phyloP scores from a whole-genome alignment of 2,113 vertebrate genomes.

The Zapus hudsonius region DNA sequence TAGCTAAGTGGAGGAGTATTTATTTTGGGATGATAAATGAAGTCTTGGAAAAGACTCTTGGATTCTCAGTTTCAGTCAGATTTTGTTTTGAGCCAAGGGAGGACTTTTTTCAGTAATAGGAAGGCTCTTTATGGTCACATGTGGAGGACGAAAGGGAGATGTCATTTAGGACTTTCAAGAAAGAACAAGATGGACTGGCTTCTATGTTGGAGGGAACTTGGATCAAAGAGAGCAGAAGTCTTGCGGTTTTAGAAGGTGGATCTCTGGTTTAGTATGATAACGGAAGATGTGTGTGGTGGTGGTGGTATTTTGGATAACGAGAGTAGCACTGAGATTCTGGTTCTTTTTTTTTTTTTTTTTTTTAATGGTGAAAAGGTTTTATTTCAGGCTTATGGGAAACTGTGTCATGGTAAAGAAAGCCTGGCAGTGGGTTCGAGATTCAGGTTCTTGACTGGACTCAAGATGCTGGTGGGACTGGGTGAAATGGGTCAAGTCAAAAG shows the following conservation, averaged over 20 bases:
- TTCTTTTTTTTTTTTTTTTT: too few relatives aligned
- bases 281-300: background rate
- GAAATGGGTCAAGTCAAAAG: background rate
- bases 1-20: too few relatives aligned
- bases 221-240: background rate
- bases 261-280: conserved; percentile 29
- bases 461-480: background rate
- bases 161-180: background rate
- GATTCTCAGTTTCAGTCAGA: background rate
- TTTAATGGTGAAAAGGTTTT: too few relatives aligned
- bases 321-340: conserved; percentile 2
- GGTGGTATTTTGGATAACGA: background rate
- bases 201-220: background rate
- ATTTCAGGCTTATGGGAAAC: too few relatives aligned
- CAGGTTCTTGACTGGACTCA: too few relatives aligned
- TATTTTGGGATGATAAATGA: conserved; percentile 16
- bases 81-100: background rate
- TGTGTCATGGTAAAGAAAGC: too few relatives aligned
- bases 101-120: background rate
- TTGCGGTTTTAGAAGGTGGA: background rate
- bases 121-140: background rate
- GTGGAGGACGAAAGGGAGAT: background rate
- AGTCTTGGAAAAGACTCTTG: conserved; percentile 20
- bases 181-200: background rate
- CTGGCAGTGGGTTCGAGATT: too few relatives aligned